Conservation (phyloP, 1,140 invertebrate genomes). For the Lerema accius region DNA sequence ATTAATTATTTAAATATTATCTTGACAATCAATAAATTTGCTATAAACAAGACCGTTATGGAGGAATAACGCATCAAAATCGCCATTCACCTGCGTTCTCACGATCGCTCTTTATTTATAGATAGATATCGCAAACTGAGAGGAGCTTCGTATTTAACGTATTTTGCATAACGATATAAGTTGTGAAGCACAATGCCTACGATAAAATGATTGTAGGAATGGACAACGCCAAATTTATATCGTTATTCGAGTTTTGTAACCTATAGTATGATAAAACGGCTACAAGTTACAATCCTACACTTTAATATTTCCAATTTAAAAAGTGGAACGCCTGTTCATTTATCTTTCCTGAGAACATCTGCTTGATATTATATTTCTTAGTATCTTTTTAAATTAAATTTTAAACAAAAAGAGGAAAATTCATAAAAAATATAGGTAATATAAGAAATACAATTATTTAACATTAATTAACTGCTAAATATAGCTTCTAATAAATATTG, state of each 20-base stretch:
- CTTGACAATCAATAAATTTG: slow-evolving; percentile 23
- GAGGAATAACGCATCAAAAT: slow-evolving; percentile 71
- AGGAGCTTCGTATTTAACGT: slow-evolving; percentile 75
- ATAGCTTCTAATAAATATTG: too few species aligned
- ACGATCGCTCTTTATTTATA: slow-evolving; percentile 77
- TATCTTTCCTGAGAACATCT: neutral
- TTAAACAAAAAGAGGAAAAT: neutral
- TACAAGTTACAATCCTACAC: too few species aligned
- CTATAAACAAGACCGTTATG: slow-evolving; percentile 56
- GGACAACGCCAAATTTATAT: slow-evolving; percentile 25
- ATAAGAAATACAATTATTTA: neutral
- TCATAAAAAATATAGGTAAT: neutral
- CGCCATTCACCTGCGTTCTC: slow-evolving; percentile 72
- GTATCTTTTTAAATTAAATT: neutral
- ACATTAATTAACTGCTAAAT: too few species aligned
- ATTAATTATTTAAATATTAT: slow-evolving; percentile 6
- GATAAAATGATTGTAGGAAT: slow-evolving; percentile 25
- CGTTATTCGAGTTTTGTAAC: neutral
- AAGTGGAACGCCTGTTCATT: neutral
- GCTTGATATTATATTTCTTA: too few species aligned
- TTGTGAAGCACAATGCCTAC: slow-evolving; percentile 62
- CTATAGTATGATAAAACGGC: too few species aligned
- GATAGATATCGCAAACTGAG: slow-evolving; percentile 72
- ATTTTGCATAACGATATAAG: slow-evolving; percentile 76
- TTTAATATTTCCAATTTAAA: neutral